Percentiles rank a stretch among this genome's conserved stretches.
Evolutionary conservation across 2,113 vertebrate genomes (phyloP).

Genomic region (Caranx melampygus): DNA sequence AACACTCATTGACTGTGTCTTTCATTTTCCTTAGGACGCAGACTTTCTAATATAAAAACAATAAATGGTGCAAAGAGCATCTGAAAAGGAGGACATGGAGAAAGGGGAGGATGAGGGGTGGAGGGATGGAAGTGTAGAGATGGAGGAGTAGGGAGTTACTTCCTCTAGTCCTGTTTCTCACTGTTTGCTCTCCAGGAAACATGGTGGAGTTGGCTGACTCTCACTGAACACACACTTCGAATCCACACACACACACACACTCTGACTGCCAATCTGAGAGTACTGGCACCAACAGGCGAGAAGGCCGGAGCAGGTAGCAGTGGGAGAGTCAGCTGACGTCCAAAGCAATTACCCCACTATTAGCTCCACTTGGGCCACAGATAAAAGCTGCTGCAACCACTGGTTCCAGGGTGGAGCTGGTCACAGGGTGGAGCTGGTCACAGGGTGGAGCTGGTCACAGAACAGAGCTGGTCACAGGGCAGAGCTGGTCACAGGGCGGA

Average conservation of each 20-base stretch:
- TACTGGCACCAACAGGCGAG: slow-evolving; percentile 33
- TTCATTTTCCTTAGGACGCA: neutral
- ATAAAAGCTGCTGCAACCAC: slow-evolving; percentile 66
- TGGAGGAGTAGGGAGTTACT: slow-evolving; percentile 53
- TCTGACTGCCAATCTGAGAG: slow-evolving; percentile 30
- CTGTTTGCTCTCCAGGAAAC: slow-evolving; percentile 42
- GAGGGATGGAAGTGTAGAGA: slow-evolving; percentile 55
- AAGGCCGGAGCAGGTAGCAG: slow-evolving; percentile 38
- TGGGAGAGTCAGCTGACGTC: slow-evolving; percentile 50
- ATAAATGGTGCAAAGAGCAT: slow-evolving; percentile 12
- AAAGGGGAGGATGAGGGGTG: slow-evolving; percentile 23
- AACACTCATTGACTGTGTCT: neutral
- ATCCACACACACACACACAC: neutral
- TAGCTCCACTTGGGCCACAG: slow-evolving; percentile 58
- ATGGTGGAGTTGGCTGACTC: slow-evolving; percentile 34
- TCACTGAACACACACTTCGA: slow-evolving; percentile 24
- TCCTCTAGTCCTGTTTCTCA: slow-evolving; percentile 47
- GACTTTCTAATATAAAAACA: slow-evolving; percentile 17
- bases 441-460: too few relatives aligned
- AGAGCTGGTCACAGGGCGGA: too few relatives aligned
- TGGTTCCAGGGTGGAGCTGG: slow-evolving; percentile 54
- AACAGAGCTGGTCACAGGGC: too few relatives aligned
- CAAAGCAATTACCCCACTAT: slow-evolving; percentile 76
- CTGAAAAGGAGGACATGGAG: slow-evolving; percentile 19
- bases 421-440: too few relatives aligned